phyloP scores from a whole-genome alignment of 2,113 vertebrate genomes.

The Pyrgilauda ruficollis region DNA sequence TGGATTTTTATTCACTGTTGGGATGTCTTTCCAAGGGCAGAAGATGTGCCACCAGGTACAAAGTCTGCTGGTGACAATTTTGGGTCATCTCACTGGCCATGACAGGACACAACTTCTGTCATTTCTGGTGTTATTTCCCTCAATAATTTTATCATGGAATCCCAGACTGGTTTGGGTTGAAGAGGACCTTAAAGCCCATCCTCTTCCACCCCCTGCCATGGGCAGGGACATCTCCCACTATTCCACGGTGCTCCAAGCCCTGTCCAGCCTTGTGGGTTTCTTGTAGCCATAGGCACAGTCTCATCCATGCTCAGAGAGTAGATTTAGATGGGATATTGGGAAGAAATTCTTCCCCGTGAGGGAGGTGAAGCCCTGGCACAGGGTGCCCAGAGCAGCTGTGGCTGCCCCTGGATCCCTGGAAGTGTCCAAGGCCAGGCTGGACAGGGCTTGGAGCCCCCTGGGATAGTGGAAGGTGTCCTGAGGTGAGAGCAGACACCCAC shows the following conservation, averaged over 20 bases:
- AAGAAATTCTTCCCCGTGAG: not conserved
- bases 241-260: not conserved
- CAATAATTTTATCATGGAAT: not conserved
- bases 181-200: not conserved
- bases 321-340: not conserved
- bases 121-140: not conserved
- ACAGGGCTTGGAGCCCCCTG: fast-evolving
- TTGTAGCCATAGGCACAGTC: not conserved
- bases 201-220: fast-evolving
- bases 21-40: not conserved
- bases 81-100: fast-evolving
- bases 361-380: not conserved
- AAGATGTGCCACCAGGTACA: not conserved
- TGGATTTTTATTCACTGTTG: not conserved
- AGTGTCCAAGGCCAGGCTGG: not conserved
- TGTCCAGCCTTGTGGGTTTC: not conserved
- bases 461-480: fast-evolving
- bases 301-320: not conserved
- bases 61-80: not conserved
- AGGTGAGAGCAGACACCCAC: not conserved
- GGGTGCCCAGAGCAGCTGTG: not conserved
- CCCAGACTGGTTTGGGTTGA: not conserved
- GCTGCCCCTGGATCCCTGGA: not conserved
- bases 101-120: fast-evolving
- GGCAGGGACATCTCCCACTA: not conserved